These are phyloP conservation scores for Chunga burmeisteri DNA, from an alignment of 2,113 vertebrate species.

Conservation along the genomic window DNA sequence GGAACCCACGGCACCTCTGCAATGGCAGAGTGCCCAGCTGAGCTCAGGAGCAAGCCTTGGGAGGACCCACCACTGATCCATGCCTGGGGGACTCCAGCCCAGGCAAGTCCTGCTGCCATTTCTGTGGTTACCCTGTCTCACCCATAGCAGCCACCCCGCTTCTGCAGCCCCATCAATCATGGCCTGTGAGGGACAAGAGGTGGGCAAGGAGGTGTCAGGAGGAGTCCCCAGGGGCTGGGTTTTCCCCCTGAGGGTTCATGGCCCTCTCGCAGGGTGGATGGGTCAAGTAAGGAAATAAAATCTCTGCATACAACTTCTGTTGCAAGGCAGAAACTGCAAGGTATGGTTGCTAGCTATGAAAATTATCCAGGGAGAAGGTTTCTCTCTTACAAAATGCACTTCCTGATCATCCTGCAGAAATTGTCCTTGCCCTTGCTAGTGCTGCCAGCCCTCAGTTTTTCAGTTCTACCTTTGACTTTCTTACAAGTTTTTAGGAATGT, in stretches of 20 bases:
- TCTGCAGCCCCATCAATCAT: not conserved
- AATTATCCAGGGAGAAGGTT: not conserved
- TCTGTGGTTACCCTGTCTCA: not conserved
- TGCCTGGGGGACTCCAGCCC: not conserved
- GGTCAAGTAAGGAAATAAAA: not conserved
- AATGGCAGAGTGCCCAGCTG: not conserved
- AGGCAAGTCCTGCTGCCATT: not conserved
- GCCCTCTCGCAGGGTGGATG: not conserved
- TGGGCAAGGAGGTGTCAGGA: not conserved
- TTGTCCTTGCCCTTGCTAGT: rapidly evolving
- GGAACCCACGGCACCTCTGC: not conserved
- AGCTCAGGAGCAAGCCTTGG: not conserved
- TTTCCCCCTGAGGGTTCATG: not conserved
- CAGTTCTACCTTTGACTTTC: not conserved
- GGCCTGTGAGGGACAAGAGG: not conserved
- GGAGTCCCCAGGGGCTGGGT: not conserved
- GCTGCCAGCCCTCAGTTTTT: not conserved
- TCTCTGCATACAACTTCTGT: not conserved
- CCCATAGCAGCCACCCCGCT: not conserved
- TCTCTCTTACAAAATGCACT: not conserved
- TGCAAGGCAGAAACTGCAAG: slow-evolving; percentile 43
- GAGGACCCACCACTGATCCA: not conserved
- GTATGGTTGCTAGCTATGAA: not conserved
- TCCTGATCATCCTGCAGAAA: not conserved
- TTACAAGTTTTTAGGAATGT: not conserved